Evolutionary conservation across 2,888 invertebrate species (phyloP).

Genomic region (Melieria crassipennis): DNA sequence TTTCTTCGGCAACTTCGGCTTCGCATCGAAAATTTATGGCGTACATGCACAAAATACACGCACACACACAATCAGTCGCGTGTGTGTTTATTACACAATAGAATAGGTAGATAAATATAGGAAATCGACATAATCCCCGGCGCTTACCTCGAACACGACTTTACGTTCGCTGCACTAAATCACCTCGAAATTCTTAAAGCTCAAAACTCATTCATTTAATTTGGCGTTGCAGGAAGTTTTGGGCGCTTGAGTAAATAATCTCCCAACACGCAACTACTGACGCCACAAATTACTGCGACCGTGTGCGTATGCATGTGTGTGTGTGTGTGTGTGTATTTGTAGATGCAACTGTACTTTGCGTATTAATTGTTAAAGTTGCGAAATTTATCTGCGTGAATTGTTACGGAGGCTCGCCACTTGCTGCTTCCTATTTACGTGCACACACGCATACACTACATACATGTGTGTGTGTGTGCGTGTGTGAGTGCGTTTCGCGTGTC

Average conservation of each 20-base stretch:
- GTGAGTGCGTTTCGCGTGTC: not conserved
- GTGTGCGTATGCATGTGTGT: not conserved
- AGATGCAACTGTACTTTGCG: not conserved
- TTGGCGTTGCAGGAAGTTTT: no score
- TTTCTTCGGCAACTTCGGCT: no score
- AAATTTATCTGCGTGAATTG: slow-evolving; percentile 2
- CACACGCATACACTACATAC: not conserved
- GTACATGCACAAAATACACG: no score
- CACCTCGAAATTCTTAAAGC: slow-evolving; percentile 5
- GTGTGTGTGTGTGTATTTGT: not conserved
- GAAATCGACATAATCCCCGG: slow-evolving; percentile 26
- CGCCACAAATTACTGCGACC: not conserved
- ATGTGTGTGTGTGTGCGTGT: not conserved
- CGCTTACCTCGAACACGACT: slow-evolving; percentile 1
- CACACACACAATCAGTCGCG: no score
- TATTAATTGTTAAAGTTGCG: slow-evolving; percentile 13
- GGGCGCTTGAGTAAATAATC: no score
- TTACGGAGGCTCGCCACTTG: not conserved
- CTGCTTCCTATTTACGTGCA: not conserved
- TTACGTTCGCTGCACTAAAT: not conserved
- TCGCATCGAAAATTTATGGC: no score
- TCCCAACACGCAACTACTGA: no score
- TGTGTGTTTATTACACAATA: no score
- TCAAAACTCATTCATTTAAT: not conserved
- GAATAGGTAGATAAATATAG: slow-evolving; percentile 20